Evolutionary conservation across 2,888 invertebrate species (phyloP), one percentile per base, ranked within the genome.

Genomic region (Ectemnius cavifrons): DNA sequence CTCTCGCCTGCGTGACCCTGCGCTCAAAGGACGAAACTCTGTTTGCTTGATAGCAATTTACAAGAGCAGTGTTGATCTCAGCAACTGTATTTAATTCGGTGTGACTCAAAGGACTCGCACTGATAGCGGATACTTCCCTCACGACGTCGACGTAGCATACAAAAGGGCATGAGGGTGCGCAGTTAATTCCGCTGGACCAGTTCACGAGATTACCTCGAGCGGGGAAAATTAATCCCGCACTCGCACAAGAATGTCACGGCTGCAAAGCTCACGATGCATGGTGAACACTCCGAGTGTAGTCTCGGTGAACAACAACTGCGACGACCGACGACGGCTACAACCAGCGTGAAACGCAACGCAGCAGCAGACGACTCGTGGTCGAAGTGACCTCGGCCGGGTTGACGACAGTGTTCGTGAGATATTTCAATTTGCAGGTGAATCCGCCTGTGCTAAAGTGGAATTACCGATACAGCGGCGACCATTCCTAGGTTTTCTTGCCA

Each of bases 1-100:
- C 75, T 64, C 71, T 63, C 78, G 81, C 81, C 81, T 80, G 79
- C 78, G 75, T 79, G 74, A 59, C 65, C 23, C 8, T 6, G 37
- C 8, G 37, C 11, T 37, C 37, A 37, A 37, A 37, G 37, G 37
- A 6, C 20, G 6, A 27, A 16, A 37, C 14, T 61, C 28, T 14
- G 23, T 23, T 23, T 59, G 59, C 23, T 23, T 13, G 27, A 14
- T 4, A 14, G 27, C 23, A 20, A 20, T 16, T 59, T 59, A 4
- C 46, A 49, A 23, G 58, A 62, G 57, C 63, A 47, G 58, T 59
- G 72, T 71, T 71, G 67, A 67, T 67, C 68, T 60, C 61, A 46
- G 18, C 49, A 27, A 47, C 52, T 52, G n/a, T 52, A 16, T 52
- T 52, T 18, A n/a, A 4, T 52, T 52, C 18, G 6, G 11, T n/a